These are phyloP conservation scores for Parelbella ahira DNA, from an alignment of 2,888 invertebrate species.

Conservation along the genomic window DNA sequence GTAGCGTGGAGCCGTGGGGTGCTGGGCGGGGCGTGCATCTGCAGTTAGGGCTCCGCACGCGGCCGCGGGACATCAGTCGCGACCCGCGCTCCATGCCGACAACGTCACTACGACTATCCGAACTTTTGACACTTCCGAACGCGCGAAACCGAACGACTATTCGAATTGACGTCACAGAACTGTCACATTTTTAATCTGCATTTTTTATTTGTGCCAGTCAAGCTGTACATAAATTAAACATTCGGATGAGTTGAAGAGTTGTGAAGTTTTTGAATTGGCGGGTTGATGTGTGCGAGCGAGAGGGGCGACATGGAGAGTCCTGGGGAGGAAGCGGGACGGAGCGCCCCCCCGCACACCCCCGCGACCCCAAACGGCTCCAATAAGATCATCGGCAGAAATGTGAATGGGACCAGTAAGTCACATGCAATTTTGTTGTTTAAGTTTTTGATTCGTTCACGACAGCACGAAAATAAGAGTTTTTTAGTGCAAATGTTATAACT, in stretches of 20 bases:
- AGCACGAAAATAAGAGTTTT: no score
- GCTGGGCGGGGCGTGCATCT: constrained; percentile 75
- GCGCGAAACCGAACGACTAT: constrained; percentile 23
- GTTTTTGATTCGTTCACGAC: no score
- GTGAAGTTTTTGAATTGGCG: constrained; percentile 68
- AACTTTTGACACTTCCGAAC: constrained; percentile 33
- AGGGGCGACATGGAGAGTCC: constrained; percentile 72
- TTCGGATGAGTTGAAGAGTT: constrained; percentile 38
- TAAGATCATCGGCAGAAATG: constrained; percentile 83
- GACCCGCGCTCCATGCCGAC: constrained; percentile 58
- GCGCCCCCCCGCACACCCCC: constrained; percentile 64
- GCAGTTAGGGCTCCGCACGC: constrained; percentile 60
- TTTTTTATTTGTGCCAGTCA: constrained; percentile 20
- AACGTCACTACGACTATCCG: constrained; percentile 54
- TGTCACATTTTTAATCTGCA: constrained; percentile 24
- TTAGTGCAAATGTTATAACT: no score
- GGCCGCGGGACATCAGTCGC: constrained; percentile 55
- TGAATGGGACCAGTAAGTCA: constrained; percentile 84
- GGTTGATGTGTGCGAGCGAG: constrained; percentile 75
- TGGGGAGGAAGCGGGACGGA: constrained; percentile 74
- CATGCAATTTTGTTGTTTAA: constrained; percentile 39
- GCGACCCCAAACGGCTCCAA: constrained; percentile 77
- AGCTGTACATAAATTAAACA: constrained; percentile 2
- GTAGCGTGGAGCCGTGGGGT: constrained; percentile 60
- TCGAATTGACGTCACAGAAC: constrained; percentile 15